phyloP scores from a whole-genome alignment of 2,113 vertebrate genomes.

The Limnothrissa miodon region DNA sequence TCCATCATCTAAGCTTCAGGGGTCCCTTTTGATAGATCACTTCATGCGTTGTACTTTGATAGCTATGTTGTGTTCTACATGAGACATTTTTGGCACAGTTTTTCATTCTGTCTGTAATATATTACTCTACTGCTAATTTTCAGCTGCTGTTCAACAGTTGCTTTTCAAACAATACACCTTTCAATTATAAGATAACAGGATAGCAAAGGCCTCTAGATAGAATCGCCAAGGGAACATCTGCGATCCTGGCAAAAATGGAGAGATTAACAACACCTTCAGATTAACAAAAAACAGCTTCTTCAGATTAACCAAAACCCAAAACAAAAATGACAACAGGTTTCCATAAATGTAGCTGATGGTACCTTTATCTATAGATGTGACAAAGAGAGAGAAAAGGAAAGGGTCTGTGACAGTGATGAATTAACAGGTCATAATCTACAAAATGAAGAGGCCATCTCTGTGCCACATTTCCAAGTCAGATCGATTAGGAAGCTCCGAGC shows the following conservation, averaged over 20 bases:
- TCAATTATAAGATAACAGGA: no score
- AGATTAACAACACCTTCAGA: no score
- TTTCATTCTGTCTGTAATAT: no score
- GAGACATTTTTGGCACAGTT: no score
- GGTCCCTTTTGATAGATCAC: neutral
- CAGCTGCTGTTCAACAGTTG: no score
- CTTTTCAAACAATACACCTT: no score
- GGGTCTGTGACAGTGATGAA: constrained; percentile 53
- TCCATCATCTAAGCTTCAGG: neutral
- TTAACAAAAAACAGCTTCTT: no score
- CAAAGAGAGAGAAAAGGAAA: neutral
- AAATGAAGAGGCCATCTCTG: constrained; percentile 38
- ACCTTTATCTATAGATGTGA: neutral
- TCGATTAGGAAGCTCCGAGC: constrained; percentile 60
- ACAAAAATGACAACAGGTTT: neutral
- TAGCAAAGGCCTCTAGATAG: no score
- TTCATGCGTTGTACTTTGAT: neutral
- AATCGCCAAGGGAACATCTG: neutral
- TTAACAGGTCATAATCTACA: constrained; percentile 48
- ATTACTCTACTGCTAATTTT: no score
- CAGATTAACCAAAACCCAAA: no score
- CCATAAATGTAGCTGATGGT: neutral
- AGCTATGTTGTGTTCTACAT: neutral
- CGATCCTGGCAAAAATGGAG: neutral
- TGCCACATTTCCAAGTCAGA: constrained; percentile 54